phyloP scores from a whole-genome alignment of 1,140 invertebrate species.

The Drosophila kepulauana region DNA sequence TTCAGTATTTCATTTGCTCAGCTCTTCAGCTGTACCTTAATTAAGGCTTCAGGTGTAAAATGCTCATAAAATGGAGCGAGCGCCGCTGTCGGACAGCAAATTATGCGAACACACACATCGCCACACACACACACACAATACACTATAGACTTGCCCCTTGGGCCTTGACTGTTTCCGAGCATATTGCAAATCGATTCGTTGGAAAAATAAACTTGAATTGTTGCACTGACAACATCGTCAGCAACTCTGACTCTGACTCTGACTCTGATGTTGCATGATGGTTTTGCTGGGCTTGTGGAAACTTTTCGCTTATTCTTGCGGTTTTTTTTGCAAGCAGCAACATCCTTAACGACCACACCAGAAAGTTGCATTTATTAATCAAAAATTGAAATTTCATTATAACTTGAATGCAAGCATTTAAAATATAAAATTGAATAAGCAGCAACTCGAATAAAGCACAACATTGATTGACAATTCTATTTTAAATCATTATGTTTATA shows the following conservation, averaged over 20 bases:
- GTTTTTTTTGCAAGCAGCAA: not conserved
- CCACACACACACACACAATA: conserved; percentile 39
- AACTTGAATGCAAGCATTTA: too few relatives aligned
- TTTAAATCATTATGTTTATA: too few relatives aligned
- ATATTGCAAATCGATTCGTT: conserved; percentile 65
- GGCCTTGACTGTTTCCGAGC: conserved; percentile 18
- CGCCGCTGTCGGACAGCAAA: conserved; percentile 43
- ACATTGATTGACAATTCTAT: too few relatives aligned
- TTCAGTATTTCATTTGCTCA: conserved; percentile 11
- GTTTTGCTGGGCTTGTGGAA: conserved; percentile 14
- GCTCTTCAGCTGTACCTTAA: conserved; percentile 54
- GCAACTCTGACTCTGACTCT: not conserved
- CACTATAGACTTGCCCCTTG: conserved; percentile 1
- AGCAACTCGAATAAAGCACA: too few relatives aligned
- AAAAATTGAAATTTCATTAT: not conserved
- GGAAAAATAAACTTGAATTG: conserved; percentile 65
- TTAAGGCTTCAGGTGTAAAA: conserved; percentile 77
- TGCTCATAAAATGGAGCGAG: conserved; percentile 65
- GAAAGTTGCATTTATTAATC: not conserved
- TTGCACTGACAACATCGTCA: conserved; percentile 23
- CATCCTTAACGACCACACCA: not conserved
- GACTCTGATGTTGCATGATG: conserved; percentile 18
- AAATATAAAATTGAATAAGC: too few relatives aligned
- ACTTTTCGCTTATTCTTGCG: not conserved
- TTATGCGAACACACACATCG: conserved; percentile 65